A percentile compares a stretch with the other conserved stretches of the same genome.
Conservation (phyloP, 2,888 invertebrate genomes). For the Troides aeacus region DNA sequence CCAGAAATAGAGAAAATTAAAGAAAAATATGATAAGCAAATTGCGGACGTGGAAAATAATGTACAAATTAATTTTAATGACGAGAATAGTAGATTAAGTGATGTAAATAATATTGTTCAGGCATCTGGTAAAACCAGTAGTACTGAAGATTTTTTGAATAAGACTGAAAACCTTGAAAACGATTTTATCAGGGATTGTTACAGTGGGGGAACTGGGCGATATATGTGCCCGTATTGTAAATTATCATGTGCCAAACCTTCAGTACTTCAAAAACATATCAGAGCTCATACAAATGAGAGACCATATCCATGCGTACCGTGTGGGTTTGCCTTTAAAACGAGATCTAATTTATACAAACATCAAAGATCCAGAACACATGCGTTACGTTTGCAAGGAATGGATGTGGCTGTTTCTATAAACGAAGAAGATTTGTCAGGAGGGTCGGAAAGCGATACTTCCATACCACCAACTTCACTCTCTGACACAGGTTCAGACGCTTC, state of each 20-base stretch:
- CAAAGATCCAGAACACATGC: constrained; percentile 88
- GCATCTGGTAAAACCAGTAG: constrained; percentile 78
- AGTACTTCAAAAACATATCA: constrained; percentile 95
- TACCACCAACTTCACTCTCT: constrained; percentile 64
- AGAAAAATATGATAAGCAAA: constrained; percentile 52
- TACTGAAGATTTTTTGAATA: constrained; percentile 77
- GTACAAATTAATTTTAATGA: constrained; percentile 78
- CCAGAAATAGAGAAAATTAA: constrained; percentile 74
- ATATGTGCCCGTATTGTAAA: constrained; percentile 93
- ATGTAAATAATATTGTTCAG: constrained; percentile 74
- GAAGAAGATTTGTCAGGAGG: constrained; percentile 81
- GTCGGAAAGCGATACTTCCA: constrained; percentile 80
- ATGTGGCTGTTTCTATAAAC: constrained; percentile 72
- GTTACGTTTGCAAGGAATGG: constrained; percentile 82
- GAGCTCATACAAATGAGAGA: constrained; percentile 95
- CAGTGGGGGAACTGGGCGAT: constrained; percentile 81
- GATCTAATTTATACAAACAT: constrained; percentile 95
- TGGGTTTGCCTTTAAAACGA: constrained; percentile 96
- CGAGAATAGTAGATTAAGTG: constrained; percentile 71
- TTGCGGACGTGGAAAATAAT: constrained; percentile 64
- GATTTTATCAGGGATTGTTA: constrained; percentile 74
- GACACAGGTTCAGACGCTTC: constrained; percentile 72
- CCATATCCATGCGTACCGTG: constrained; percentile 94
- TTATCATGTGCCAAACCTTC: constrained; percentile 95
- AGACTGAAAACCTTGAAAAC: constrained; percentile 78